These are phyloP conservation scores for Bombus pascuorum DNA, from an alignment of 1,140 invertebrate genomes.

Conservation along the genomic window DNA sequence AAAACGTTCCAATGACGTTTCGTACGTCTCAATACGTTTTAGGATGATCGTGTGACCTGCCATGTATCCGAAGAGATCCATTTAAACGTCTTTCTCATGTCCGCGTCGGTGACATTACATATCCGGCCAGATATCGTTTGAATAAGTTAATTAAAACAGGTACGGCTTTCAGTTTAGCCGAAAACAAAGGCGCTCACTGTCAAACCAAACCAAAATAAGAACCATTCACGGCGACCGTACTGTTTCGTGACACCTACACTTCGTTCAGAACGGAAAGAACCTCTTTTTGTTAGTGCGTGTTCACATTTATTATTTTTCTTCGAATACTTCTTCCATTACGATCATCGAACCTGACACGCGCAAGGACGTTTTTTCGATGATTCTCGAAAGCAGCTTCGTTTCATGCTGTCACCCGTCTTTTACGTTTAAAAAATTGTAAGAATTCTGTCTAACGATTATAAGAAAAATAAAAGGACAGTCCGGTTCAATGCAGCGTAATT, in stretches of 20 bases:
- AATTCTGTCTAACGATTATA: neutral
- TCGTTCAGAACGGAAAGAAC: conserved; percentile 48
- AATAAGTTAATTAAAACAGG: conserved; percentile 81
- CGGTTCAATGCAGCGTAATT: neutral
- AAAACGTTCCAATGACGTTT: conserved; percentile 28
- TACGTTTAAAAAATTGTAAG: neutral
- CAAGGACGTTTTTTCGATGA: conserved; percentile 28
- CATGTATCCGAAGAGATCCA: conserved; percentile 64
- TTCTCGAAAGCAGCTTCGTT: neutral
- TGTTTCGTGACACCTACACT: conserved; percentile 67
- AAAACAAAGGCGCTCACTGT: conserved; percentile 76
- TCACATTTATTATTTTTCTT: conserved; percentile 42
- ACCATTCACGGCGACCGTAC: conserved; percentile 67
- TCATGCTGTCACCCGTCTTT: neutral
- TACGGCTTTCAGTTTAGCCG: conserved; percentile 70
- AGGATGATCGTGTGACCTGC: conserved; percentile 58
- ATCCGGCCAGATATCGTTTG: conserved; percentile 76
- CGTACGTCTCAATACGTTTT: conserved; percentile 29
- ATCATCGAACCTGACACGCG: conserved; percentile 34
- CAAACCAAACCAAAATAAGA: conserved; percentile 79
- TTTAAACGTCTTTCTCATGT: conserved; percentile 69
- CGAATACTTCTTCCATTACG: neutral
- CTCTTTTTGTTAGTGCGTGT: conserved; percentile 32
- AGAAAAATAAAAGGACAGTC: neutral
- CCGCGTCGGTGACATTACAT: conserved; percentile 74